Base-by-base conservation (phyloP, 1,140 invertebrate species). In the Procambarus virginalis region DNA sequence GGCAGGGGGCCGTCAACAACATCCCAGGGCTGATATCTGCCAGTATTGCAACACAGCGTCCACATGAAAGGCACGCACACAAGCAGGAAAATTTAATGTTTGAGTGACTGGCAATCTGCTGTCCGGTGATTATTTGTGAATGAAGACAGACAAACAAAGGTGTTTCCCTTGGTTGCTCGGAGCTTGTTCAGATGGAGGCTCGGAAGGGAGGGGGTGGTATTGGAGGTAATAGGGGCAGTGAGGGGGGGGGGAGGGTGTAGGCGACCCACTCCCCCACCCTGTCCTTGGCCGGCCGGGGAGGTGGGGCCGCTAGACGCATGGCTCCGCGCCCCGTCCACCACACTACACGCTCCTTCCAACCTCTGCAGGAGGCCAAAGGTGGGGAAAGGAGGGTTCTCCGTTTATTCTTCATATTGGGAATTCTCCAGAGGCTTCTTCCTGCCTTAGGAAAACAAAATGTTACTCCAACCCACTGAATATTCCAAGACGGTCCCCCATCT, bases 291-390 rank as follows among this genome's bases (percentile, higher is more conserved):
- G 68, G 68, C 64, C 64, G 17, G 68, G 22, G 68, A 73, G 68
- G 68, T 73, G 68, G 68, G 68, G 34, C 68, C n/a, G 48, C 79
- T 81, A 81, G 79, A 81, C 79, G 79, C 79, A 45, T 81, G 79
- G 79, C 79, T 81, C 79, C 79, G 34, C n/a, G 14, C 51, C n/a
- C 60, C 46, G 34, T n/a, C 46, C 78, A 79, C 9, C 64, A 68
- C 68, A 34, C n/a, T 20, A 34, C n/a, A 34, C 68, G 8, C 34
- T 73, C 20, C 68, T 20, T 73, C n/a, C 68, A 34, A 9, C n/a
- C 68, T n/a, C 68, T 9, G 68, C n/a, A 34, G 68, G 22, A 14
- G 1, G 22, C 68, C 68, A 34, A 34, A 22, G 68, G 64, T 34
- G 17, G 64, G 14, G 4, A 5, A 10, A 17, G 64, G 12, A 55